Base-by-base conservation (phyloP, 2,888 invertebrate species). In the Noctua comes region DNA sequence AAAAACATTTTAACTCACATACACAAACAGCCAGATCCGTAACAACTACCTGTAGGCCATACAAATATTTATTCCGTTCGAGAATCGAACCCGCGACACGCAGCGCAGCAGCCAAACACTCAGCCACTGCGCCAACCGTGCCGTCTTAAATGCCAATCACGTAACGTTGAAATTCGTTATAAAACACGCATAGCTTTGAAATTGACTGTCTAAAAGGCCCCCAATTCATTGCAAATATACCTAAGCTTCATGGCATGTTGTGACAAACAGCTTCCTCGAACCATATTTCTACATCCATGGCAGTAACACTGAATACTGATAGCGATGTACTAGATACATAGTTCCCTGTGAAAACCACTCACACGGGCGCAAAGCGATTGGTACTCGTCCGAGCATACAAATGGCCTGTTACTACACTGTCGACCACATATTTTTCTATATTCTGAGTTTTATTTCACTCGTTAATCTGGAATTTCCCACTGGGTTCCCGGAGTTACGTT, bases 331-430 rank as follows among this genome's bases (percentile, higher is more conserved):
- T 76, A 27, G 36, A 75, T 57, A 51, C 36, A 82, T 40, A 84
- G 65, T 72, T 68, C 64, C 16, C 31, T 48, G 40, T 73, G 72
- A 11, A 82, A 73, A 77, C 66, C 64, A 65, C 78, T 76, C 75
- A 59, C 70, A 59, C 70, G 57, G 43, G 43, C 46, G 65, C 62
- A 72, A 80, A 87, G 27, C 80, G 57, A 77, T 84, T 83, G 77
- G 75, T 76, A 66, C 71, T 72, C 73, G 65, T 64, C 40, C 43
- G 57, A 80, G 87, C 87, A 87, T 87, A 80, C 77, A 87, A 80
- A 84, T 85, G 69, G 64, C 70, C 48, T 46, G 76, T 79, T 75
- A 83, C 69, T 70, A 64, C 59, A 68, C 27, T 43, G 68, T 68
- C 31, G 71, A 77, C 73, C 70, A 68, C 65, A 76, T 76, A 77